phyloP scores from a whole-genome alignment of 1,140 invertebrate genomes.

The Musca domestica region DNA sequence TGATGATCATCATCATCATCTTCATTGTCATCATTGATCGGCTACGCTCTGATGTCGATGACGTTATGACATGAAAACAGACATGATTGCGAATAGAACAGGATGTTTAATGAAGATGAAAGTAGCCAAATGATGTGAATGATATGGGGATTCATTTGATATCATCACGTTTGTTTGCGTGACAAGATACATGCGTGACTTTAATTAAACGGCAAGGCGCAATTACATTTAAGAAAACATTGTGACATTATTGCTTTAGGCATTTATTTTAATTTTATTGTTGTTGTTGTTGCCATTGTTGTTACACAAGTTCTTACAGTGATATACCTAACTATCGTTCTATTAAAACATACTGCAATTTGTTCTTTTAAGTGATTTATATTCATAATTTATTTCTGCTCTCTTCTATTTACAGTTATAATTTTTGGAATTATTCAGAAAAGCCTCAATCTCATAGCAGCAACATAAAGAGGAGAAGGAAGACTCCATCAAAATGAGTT shows the following conservation, averaged over 20 bases:
- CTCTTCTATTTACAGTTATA: not conserved
- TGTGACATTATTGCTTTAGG: not conserved
- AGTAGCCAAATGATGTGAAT: not conserved
- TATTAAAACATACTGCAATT: not conserved
- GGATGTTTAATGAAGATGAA: too few relatives aligned
- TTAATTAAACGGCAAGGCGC: slow-evolving; percentile 44
- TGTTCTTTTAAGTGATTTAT: not conserved
- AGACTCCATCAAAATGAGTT: slow-evolving; percentile 40
- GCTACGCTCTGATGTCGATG: too few relatives aligned
- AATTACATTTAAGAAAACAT: not conserved
- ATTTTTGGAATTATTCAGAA: not conserved
- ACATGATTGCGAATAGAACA: too few relatives aligned
- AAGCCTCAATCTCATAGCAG: not conserved
- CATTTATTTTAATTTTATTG: slow-evolving; percentile 18
- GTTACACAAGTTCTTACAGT: not conserved
- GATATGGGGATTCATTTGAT: not conserved
- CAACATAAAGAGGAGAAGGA: not conserved
- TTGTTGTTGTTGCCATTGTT: not conserved
- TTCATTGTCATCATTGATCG: not conserved
- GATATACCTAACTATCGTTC: slow-evolving; percentile 9
- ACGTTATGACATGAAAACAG: too few relatives aligned
- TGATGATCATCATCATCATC: not conserved
- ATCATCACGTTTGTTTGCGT: slow-evolving; percentile 1
- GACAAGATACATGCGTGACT: slow-evolving; percentile 31
- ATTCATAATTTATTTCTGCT: slow-evolving; percentile 6